A percentile compares a stretch with the other conserved stretches of the same genome.
Evolutionary conservation across 2,797 vertebrate genomes (phyloP).

Genomic region (Channa striata): DNA sequence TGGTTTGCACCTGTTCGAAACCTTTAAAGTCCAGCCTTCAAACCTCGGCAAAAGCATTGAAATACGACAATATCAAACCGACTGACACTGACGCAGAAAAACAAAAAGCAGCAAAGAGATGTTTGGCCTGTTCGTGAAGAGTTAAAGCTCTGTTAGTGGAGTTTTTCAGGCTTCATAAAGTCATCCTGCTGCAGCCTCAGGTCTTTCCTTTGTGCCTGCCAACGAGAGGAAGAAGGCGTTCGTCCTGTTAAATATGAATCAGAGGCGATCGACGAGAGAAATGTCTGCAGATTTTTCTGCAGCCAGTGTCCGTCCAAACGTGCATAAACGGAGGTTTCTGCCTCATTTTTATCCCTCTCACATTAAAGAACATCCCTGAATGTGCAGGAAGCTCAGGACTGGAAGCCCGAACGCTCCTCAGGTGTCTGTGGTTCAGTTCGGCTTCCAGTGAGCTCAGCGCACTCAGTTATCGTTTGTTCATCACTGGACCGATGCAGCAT

Average conservation of each 20-base stretch:
- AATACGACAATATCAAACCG: background rate
- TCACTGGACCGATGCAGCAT: too few relatives aligned
- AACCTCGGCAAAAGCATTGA: too few relatives aligned
- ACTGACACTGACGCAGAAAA: background rate
- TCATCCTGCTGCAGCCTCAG: conserved; percentile 33
- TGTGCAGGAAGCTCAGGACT: too few relatives aligned
- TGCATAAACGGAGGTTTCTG: background rate
- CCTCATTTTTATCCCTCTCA: background rate
- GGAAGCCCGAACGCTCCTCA: too few relatives aligned
- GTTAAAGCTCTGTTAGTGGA: conserved; percentile 41
- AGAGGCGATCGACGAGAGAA: conserved; percentile 3
- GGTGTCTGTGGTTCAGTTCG: too few relatives aligned
- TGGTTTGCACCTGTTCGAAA: background rate
- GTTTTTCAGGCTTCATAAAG: conserved; percentile 19
- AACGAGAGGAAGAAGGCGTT: conserved; percentile 28
- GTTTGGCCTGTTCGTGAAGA: background rate
- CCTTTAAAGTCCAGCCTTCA: too few relatives aligned
- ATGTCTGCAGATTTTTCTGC: conserved; percentile 2
- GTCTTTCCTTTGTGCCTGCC: conserved; percentile 56
- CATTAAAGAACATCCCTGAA: background rate
- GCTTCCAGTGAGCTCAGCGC: too few relatives aligned
- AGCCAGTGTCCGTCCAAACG: background rate
- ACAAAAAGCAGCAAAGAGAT: background rate
- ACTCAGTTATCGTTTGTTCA: too few relatives aligned
- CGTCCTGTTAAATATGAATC: conserved; percentile 48